These are phyloP conservation scores for Tachina lurida DNA, from an alignment of 2,888 invertebrate species.

Conservation along the genomic window DNA sequence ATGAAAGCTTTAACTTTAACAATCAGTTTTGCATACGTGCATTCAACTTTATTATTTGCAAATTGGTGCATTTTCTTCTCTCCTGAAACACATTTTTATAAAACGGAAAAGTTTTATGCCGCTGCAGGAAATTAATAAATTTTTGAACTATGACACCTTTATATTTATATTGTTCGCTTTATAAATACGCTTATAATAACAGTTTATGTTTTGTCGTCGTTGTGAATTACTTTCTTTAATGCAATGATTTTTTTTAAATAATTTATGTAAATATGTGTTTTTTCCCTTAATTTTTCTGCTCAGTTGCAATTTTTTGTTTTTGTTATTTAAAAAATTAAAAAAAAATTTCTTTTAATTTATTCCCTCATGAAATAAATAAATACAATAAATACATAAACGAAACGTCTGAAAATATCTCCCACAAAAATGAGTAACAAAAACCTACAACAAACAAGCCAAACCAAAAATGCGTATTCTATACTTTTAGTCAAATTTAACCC, in stretches of 20 bases:
- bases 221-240: constrained; percentile 41
- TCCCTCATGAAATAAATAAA: constrained; percentile 50
- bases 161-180: too few relatives aligned
- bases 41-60: too few relatives aligned
- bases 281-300: constrained; percentile 58
- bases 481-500: constrained; percentile 77
- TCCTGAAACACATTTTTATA: too few relatives aligned
- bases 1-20: too few relatives aligned
- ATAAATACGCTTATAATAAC: too few relatives aligned
- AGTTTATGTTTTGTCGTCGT: constrained; percentile 32
- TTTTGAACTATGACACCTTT: too few relatives aligned
- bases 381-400: constrained; percentile 14
- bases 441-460: constrained; percentile 62
- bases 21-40: too few relatives aligned
- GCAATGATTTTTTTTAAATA: constrained; percentile 35
- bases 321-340: constrained; percentile 43
- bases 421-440: constrained; percentile 69
- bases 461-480: constrained; percentile 73
- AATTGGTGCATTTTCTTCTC: too few relatives aligned
- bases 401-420: constrained; percentile 59
- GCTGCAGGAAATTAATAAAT: too few relatives aligned
- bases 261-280: constrained; percentile 33
- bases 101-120: too few relatives aligned
- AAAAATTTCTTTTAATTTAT: constrained; percentile 65
- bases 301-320: constrained; percentile 54